Evolutionary conservation across 2,797 vertebrate species (phyloP), one percentile per base, ranked within the genome.

Genomic region (Astyanax mexicanus): DNA sequence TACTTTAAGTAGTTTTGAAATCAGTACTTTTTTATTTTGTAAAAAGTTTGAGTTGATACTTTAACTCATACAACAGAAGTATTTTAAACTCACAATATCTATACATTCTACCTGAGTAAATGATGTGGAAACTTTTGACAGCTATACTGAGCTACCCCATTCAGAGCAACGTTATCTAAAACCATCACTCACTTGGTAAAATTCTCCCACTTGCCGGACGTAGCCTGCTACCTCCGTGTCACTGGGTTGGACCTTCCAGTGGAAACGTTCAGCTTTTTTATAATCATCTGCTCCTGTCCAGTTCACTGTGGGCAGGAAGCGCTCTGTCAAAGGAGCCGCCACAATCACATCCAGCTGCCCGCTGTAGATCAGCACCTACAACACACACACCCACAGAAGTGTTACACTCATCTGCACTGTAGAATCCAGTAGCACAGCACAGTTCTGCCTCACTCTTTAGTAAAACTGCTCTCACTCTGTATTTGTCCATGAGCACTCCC

Each of bases 281-380:
- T 92, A 97, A 13, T 93, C 91, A 0, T 83, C 83, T 0, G 86
- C 90, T 12, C 91, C 91, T 6, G 88, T 92, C 95, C 95, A 97
- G 60, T 92, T 88, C 19, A 96, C 92, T 0, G 93, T 89, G 9
- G 90, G 90, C 76, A 97, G 85, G 85, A 95, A 96, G 54, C 87
- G 87, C 81, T 96, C 94, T 0, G 94, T 96, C 77, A 96, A 81
- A 1, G 94, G 85, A 0, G 94, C 94, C 17, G 95, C 94, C 19
- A 96, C 94, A 0, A 96, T 94, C 1, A 96, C 88, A 62, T 97
- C 96, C 81, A 96, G 90, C 75, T 96, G 95, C 25, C 96, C 95
- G 0, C 84, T 96, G 87, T 97, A 96, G 37, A 96, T 86, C 49
- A 97, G 85, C 72, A 97, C 95, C 95, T 96, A 82, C 51, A 75